Conservation (phyloP, 2,888 invertebrate species). For the Euzophera pinguis region DNA sequence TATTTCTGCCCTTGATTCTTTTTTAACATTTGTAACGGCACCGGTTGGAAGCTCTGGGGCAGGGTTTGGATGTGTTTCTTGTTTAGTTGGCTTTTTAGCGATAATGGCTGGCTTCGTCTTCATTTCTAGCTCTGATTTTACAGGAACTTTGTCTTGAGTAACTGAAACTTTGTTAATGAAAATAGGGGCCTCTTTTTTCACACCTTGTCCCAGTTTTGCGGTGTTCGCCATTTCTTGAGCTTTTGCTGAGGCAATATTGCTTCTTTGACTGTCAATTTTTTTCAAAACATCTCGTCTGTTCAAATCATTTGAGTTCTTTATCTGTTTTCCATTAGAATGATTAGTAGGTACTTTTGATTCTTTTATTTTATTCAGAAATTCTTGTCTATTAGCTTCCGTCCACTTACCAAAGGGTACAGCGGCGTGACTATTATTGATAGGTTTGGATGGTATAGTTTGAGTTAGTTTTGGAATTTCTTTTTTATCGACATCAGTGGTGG, state of each 20-base stretch:
- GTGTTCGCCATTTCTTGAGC: slow-evolving; percentile 35
- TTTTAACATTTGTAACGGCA: slow-evolving; percentile 24
- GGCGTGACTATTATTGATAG: slow-evolving; percentile 49
- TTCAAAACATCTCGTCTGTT: slow-evolving; percentile 68
- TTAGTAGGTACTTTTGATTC: slow-evolving; percentile 51
- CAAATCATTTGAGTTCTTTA: slow-evolving; percentile 69
- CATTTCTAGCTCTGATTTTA: slow-evolving; percentile 27
- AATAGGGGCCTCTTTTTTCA: slow-evolving; percentile 47
- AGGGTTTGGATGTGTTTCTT: slow-evolving; percentile 21
- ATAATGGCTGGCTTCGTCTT: slow-evolving; percentile 21
- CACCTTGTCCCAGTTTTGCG: slow-evolving; percentile 23
- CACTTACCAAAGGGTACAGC: slow-evolving; percentile 72
- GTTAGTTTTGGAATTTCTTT: slow-evolving; percentile 22
- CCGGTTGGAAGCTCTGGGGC: slow-evolving; percentile 18
- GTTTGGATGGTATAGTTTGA: slow-evolving; percentile 31
- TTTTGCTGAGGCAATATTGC: slow-evolving; percentile 47
- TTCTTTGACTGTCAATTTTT: slow-evolving; percentile 66
- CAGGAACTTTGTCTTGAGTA: slow-evolving; percentile 27
- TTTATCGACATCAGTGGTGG: slow-evolving; percentile 14
- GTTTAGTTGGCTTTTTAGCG: slow-evolving; percentile 22
- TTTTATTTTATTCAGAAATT: slow-evolving; percentile 66
- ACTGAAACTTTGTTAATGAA: slow-evolving; percentile 45
- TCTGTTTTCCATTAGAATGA: slow-evolving; percentile 56
- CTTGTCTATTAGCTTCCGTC: slow-evolving; percentile 70
- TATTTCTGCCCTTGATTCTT: slow-evolving; percentile 46